A percentile compares a stretch with the other conserved stretches of the same genome.
phyloP scores from a whole-genome alignment of 2,113 vertebrate genomes.

The Nothobranchius furzeri region DNA sequence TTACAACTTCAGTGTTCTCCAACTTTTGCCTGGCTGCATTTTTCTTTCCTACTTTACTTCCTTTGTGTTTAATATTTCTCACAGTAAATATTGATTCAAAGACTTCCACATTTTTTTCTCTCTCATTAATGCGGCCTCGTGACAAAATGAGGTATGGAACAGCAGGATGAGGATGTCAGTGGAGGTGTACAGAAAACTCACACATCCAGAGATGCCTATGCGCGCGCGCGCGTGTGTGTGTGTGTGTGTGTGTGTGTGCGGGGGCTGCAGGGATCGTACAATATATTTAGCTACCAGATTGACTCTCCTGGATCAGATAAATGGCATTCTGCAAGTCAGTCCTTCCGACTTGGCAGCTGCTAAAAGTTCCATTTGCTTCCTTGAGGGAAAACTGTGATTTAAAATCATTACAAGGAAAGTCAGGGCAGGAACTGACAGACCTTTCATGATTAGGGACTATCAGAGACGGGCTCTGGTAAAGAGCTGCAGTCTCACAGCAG shows the following conservation, averaged over 20 bases:
- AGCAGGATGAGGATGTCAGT: neutral
- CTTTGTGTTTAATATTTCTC: neutral
- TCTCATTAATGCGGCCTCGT: neutral
- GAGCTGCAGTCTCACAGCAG: slow-evolving; percentile 66
- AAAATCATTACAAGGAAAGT: slow-evolving; percentile 71
- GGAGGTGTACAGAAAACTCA: slow-evolving; percentile 14
- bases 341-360: slow-evolving; percentile 48
- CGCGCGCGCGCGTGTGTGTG: too few relatives aligned
- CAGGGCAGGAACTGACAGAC: slow-evolving; percentile 63
- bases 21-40: neutral
- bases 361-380: slow-evolving; percentile 50
- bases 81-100: slow-evolving; percentile 4
- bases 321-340: slow-evolving; percentile 54
- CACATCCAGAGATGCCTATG: neutral
- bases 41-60: neutral
- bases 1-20: neutral
- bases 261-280: slow-evolving; percentile 28
- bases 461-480: slow-evolving; percentile 60
- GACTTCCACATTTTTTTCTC: neutral
- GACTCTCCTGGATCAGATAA: slow-evolving; percentile 41
- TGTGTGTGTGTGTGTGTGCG: neutral
- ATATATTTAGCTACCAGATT: slow-evolving; percentile 25
- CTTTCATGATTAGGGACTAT: slow-evolving; percentile 69
- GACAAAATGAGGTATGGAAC: neutral
- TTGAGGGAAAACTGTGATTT: slow-evolving; percentile 70